These are phyloP conservation scores for Cyprinella venusta DNA, from an alignment of 2,797 vertebrate genomes.

Conservation along the genomic window DNA sequence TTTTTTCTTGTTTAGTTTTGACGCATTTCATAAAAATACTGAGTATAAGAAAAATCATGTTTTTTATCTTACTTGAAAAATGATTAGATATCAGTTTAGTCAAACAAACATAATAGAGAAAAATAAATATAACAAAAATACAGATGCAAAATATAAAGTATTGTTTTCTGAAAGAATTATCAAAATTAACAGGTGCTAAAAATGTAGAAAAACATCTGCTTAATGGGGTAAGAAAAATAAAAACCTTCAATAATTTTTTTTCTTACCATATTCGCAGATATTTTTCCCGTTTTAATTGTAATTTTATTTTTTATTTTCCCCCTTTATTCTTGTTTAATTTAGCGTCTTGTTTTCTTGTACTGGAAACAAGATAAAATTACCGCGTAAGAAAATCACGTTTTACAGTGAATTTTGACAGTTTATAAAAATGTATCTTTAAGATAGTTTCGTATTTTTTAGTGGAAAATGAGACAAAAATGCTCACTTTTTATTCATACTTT, in stretches of 20 bases:
- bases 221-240: background rate
- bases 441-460: too few species aligned
- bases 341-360: background rate
- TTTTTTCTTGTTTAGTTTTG: background rate
- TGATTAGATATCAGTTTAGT: background rate
- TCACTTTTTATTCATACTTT: too few species aligned
- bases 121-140: background rate
- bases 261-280: background rate
- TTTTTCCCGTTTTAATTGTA: background rate
- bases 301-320: background rate
- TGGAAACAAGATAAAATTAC: background rate
- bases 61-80: background rate
- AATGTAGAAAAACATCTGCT: background rate
- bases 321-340: background rate
- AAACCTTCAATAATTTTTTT: background rate
- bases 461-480: too few species aligned
- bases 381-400: background rate
- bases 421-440: background rate
- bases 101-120: background rate
- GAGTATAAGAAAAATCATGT: background rate
- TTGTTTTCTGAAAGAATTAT: background rate
- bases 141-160: too few species aligned
- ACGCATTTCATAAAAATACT: background rate
- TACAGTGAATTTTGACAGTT: background rate
- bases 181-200: background rate